Evolutionary conservation across 2,888 invertebrate species (phyloP).

Genomic region (Heliconius ethilla): DNA sequence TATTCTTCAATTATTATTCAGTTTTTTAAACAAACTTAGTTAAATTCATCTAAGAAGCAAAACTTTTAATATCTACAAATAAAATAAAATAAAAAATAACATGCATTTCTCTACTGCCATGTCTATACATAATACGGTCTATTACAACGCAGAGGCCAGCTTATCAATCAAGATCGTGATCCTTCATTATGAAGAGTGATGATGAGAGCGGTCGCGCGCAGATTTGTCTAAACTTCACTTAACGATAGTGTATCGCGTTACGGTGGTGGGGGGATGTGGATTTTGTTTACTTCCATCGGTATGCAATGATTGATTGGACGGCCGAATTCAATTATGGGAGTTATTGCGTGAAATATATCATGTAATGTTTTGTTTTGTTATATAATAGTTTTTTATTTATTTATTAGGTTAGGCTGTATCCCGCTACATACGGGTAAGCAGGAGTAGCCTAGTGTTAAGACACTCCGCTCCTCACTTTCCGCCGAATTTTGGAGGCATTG

Average conservation of each 20-base stretch:
- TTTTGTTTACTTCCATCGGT: conserved; percentile 40
- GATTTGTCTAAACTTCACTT: conserved; percentile 76
- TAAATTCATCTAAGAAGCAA: neutral
- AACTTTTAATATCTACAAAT: neutral
- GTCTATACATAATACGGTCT: conserved; percentile 51
- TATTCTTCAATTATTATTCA: too few species aligned
- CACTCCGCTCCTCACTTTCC: too few species aligned
- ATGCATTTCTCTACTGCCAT: conserved; percentile 11
- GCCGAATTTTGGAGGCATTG: too few species aligned
- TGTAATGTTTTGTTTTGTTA: neutral
- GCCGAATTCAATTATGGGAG: conserved; percentile 8
- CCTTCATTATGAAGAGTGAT: conserved; percentile 81
- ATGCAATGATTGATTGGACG: conserved; percentile 16
- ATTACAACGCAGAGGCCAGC: conserved; percentile 62
- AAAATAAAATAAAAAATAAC: neutral
- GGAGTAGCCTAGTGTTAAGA: too few species aligned
- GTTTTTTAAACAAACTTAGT: too few species aligned
- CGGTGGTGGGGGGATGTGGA: conserved; percentile 37
- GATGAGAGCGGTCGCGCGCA: conserved; percentile 60
- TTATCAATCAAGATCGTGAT: conserved; percentile 80
- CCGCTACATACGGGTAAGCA: too few species aligned
- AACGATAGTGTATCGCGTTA: conserved; percentile 54
- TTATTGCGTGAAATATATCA: neutral
- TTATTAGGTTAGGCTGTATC: too few species aligned
- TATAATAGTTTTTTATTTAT: too few species aligned